Evolutionary conservation across 2,113 vertebrate species (phyloP), one percentile per base, ranked within the genome.

Genomic region (Periophthalmodon schlosseri): DNA sequence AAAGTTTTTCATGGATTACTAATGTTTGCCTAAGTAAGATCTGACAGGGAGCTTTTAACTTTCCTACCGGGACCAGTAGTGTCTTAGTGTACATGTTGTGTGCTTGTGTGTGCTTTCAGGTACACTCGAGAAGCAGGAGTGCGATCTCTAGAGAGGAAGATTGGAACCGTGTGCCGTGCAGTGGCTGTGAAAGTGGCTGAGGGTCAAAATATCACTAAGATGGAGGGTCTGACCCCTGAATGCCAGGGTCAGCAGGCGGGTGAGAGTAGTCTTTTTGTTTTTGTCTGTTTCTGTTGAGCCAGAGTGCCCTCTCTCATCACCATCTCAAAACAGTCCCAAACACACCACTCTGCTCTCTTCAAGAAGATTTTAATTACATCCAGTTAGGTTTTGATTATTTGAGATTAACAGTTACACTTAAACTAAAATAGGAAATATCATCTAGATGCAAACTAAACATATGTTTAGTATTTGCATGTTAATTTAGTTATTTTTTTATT

Each of bases 131-230:
- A 99, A 88, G 97, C 97, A 0, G 98, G 97, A 0, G 97, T 99
- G 14, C 96, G 98, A n/a, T 96, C 98, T 7, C 93, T 99, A 73
- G 97, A 99, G 74, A 94, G 97, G 77, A 97, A 96, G 87, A 91
- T 97, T 5, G 97, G 96, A 23, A 97, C 96, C 3, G 93, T 99
- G 72, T 99, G 97, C 90, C 93, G 97, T 44, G 97, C 97, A 0
- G 98, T 99, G 76, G 97, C 97, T 0, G 96, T 99, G 49, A 98
- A 96, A 75, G 96, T 99, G 6, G 96, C 97, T 0, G 98, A 99
- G 86, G 95, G 95, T 54, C 96, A 95, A 75, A 93, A 93, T 74
- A 90, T 93, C 39, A 58, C 92, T 34, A 95, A 93, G 80, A 64
- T 79, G 0, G 82, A 83, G 20, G 63, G 60, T 18, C 6, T 23